Conservation (phyloP, 2,888 invertebrate species). For the Masnerella sp. region DNA sequence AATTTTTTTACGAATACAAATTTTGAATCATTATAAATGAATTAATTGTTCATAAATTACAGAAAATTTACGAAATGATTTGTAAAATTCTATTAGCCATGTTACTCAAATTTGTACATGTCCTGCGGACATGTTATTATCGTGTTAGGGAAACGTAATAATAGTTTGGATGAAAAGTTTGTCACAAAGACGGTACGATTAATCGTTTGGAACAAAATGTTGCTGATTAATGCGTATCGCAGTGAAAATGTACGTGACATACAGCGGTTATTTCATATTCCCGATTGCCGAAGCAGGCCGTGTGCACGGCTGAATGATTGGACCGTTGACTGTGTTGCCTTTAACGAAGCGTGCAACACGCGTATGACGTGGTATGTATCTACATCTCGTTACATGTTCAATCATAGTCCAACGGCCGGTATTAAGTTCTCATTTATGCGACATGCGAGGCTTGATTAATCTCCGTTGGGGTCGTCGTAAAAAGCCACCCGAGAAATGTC, state of each 20-base stretch:
- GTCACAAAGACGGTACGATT: slow-evolving; percentile 34
- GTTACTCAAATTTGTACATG: too few relatives aligned
- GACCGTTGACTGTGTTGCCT: slow-evolving; percentile 44
- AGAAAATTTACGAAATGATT: too few relatives aligned
- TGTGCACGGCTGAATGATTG: slow-evolving; percentile 41
- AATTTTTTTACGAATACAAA: too few relatives aligned
- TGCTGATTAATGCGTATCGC: slow-evolving; percentile 38
- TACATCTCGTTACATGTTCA: slow-evolving; percentile 53
- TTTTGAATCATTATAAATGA: too few relatives aligned
- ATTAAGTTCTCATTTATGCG: slow-evolving; percentile 49
- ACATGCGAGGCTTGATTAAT: slow-evolving; percentile 46
- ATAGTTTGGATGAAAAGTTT: slow-evolving; percentile 3
- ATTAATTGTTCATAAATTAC: too few relatives aligned
- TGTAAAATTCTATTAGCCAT: too few relatives aligned
- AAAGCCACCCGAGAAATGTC: slow-evolving; percentile 16
- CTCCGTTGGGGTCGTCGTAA: slow-evolving; percentile 16
- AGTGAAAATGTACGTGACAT: slow-evolving; percentile 49
- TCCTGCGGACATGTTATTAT: too few relatives aligned
- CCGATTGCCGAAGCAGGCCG: slow-evolving; percentile 45
- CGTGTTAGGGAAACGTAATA: slow-evolving; percentile 1
- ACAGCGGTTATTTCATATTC: slow-evolving; percentile 41
- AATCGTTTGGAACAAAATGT: slow-evolving; percentile 35
- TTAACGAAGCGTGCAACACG: slow-evolving; percentile 47
- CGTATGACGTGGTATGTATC: slow-evolving; percentile 40
- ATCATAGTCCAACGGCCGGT: slow-evolving; percentile 36